A percentile compares a stretch with the other conserved stretches of the same genome.
Evolutionary conservation across 2,113 vertebrate genomes (phyloP).

Genomic region (Phalacrocorax brasilianus): DNA sequence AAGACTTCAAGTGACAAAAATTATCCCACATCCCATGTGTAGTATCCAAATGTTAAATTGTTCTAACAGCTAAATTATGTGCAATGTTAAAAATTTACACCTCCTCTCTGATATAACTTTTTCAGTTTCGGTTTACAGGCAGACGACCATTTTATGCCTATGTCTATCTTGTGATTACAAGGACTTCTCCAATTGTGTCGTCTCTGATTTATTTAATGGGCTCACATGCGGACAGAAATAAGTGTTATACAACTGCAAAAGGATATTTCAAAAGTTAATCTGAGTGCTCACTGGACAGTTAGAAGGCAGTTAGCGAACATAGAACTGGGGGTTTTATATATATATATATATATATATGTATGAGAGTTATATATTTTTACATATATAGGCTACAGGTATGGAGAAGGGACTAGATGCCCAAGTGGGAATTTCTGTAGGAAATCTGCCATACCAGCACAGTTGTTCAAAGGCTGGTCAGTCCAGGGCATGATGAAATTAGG

Average conservation of each 20-base stretch:
- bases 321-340: not conserved
- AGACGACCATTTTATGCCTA: not conserved
- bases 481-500: not conserved
- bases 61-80: constrained; percentile 47
- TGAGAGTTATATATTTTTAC: not conserved
- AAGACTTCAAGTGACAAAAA: constrained; percentile 55
- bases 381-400: not conserved
- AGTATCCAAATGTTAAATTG: constrained; percentile 50
- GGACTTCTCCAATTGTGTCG: not conserved
- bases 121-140: constrained; percentile 28
- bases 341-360: too few relatives aligned
- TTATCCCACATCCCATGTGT: constrained; percentile 44
- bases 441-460: not conserved
- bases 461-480: not conserved
- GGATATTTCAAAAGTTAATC: not conserved
- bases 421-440: not conserved
- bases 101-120: constrained; percentile 22
- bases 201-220: not conserved
- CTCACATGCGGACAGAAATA: not conserved
- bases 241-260: not conserved
- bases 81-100: constrained; percentile 43
- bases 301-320: not conserved
- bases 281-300: not conserved
- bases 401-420: not conserved
- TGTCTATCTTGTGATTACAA: not conserved